Evolutionary conservation across 2,113 vertebrate genomes (phyloP).

Genomic region (Melanocharis versteri): DNA sequence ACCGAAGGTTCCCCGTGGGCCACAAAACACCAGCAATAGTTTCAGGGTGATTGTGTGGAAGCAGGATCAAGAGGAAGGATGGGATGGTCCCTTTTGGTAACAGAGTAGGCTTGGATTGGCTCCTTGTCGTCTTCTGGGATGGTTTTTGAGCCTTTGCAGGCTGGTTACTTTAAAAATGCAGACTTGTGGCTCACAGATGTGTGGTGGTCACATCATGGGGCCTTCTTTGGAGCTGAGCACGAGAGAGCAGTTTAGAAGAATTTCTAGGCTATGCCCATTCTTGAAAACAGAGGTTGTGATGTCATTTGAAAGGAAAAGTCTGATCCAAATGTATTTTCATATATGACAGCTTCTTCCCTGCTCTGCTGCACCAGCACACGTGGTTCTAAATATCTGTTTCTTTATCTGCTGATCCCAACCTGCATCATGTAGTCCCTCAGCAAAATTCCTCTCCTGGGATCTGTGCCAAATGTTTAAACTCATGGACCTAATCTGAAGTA

Average conservation of each 20-base stretch:
- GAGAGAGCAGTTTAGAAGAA: background rate
- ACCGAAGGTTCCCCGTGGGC: background rate
- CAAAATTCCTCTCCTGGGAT: background rate
- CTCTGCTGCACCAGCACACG: background rate
- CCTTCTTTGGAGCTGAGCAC: background rate
- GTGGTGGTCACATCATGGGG: background rate
- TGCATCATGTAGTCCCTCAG: background rate
- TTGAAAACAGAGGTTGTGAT: background rate
- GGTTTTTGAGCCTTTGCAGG: background rate
- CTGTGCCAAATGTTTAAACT: background rate
- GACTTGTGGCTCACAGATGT: background rate
- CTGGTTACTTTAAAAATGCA: background rate
- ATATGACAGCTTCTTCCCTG: background rate
- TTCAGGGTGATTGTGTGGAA: background rate
- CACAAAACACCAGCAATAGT: background rate
- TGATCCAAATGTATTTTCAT: background rate
- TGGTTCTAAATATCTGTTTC: background rate
- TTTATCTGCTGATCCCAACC: background rate
- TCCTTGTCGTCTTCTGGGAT: background rate
- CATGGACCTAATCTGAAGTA: background rate
- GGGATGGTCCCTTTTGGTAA: background rate
- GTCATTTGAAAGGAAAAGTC: background rate
- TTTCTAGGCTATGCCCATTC: background rate
- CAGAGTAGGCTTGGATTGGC: background rate
- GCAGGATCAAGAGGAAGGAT: background rate